Evolutionary conservation across 2,888 invertebrate genomes (phyloP).

Genomic region (Rotaria socialis): DNA sequence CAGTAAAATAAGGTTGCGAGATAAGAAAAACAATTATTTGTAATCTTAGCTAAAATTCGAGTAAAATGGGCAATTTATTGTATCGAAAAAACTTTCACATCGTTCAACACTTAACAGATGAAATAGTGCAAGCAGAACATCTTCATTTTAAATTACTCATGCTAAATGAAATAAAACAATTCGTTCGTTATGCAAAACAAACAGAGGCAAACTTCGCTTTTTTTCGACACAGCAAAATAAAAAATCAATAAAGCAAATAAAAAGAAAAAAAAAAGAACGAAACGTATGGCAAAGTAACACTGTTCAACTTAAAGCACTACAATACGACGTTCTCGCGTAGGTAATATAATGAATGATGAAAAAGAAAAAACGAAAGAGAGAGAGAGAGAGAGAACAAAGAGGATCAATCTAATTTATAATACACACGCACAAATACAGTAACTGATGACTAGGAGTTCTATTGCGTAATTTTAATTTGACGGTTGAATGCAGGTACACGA

Average conservation of each 20-base stretch:
- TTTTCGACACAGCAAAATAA: constrained; percentile 20
- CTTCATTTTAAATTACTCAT: neutral
- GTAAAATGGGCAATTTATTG: constrained; percentile 24
- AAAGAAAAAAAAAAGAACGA: neutral
- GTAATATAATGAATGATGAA: neutral
- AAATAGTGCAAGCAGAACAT: neutral
- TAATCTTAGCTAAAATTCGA: neutral
- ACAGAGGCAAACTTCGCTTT: neutral
- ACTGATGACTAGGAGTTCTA: constrained; percentile 8
- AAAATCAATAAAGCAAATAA: neutral
- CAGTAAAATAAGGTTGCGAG: too few relatives aligned
- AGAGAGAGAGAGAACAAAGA: neutral
- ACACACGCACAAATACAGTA: neutral
- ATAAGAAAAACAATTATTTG: too few relatives aligned
- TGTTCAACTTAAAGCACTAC: neutral
- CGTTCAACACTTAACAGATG: neutral
- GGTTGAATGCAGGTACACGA: constrained; percentile 6
- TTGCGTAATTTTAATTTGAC: constrained; percentile 35
- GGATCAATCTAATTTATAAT: constrained; percentile 17
- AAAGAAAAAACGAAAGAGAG: neutral
- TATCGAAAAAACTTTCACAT: neutral
- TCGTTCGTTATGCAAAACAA: neutral
- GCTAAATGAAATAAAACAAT: neutral
- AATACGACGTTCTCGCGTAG: constrained; percentile 9
- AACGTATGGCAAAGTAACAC: constrained; percentile 13